A percentile compares a stretch with the other conserved stretches of the same genome.
phyloP scores from a whole-genome alignment of 2,888 invertebrate species.

The Cerceris rybyensis region DNA sequence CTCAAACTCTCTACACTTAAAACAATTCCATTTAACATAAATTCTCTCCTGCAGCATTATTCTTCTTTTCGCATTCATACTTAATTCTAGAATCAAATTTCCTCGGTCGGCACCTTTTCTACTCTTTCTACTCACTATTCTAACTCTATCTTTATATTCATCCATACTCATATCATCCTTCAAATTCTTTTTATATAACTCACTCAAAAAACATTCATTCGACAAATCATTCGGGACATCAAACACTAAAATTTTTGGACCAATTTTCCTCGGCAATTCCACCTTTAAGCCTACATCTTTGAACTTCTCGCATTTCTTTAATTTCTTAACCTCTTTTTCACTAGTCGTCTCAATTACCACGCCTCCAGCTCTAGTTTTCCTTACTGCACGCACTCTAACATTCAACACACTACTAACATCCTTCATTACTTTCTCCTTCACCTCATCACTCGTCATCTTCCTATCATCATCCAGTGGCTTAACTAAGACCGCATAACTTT shows the following conservation, averaged over 20 bases:
- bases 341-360: constrained; percentile 1
- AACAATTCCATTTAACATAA: neutral
- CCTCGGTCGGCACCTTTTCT: neutral
- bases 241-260: constrained; percentile 2
- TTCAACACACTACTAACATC: neutral
- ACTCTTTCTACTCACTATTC: neutral
- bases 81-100: constrained; percentile 4
- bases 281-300: neutral
- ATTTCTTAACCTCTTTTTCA: neutral
- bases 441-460: neutral
- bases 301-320: constrained; percentile 9
- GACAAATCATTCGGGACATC: constrained; percentile 13
- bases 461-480: neutral
- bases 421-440: constrained; percentile 16
- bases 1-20: constrained; percentile 5
- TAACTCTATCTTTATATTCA: constrained; percentile 9
- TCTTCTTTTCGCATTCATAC: neutral
- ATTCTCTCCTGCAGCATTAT: no score
- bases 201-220: neutral
- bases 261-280: no score
- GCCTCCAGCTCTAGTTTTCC: constrained; percentile 8
- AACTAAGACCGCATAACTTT: constrained; percentile 15
- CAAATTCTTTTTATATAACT: constrained; percentile 11
- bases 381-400: neutral
- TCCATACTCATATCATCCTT: neutral